Evolutionary conservation across 37 sponge, comb jelly and placozoan species (phyloP).

Genomic region (Axinella damicornis): DNA sequence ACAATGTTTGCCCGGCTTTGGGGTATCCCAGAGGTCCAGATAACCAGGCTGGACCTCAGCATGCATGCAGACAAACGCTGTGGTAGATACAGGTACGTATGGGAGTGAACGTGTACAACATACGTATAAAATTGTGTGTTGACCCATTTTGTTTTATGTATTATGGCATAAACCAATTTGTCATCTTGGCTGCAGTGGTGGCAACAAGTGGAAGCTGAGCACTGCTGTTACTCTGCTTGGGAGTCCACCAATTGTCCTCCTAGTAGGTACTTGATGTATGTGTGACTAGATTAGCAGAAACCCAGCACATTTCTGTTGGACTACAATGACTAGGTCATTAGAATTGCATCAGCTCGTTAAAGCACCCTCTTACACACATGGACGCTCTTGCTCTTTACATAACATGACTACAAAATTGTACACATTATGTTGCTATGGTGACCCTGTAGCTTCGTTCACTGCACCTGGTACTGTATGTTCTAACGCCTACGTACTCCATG

Average conservation of each 20-base stretch:
- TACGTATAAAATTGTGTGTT: no score
- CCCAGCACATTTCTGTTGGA: neutral
- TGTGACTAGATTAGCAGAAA: neutral
- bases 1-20: slow-evolving; percentile 92
- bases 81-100: slow-evolving; percentile 97
- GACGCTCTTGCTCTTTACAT: no score
- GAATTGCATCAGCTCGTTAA: no score
- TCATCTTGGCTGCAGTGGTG: slow-evolving; percentile 76
- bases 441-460: no score
- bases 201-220: slow-evolving; percentile 96
- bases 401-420: no score
- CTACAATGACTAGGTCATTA: no score
- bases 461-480: no score
- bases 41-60: slow-evolving; percentile 83
- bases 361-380: no score
- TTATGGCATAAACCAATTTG: no score
- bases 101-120: neutral
- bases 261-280: slow-evolving; percentile 81
- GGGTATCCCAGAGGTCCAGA: slow-evolving; percentile 80
- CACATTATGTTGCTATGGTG: no score
- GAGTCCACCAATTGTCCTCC: slow-evolving; percentile 84
- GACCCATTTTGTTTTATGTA: neutral
- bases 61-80: slow-evolving; percentile 86
- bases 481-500: no score
- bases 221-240: slow-evolving; percentile 97